Evolutionary conservation across 2,797 vertebrate genomes (phyloP).

Genomic region (Thripadectes ignobilis): DNA sequence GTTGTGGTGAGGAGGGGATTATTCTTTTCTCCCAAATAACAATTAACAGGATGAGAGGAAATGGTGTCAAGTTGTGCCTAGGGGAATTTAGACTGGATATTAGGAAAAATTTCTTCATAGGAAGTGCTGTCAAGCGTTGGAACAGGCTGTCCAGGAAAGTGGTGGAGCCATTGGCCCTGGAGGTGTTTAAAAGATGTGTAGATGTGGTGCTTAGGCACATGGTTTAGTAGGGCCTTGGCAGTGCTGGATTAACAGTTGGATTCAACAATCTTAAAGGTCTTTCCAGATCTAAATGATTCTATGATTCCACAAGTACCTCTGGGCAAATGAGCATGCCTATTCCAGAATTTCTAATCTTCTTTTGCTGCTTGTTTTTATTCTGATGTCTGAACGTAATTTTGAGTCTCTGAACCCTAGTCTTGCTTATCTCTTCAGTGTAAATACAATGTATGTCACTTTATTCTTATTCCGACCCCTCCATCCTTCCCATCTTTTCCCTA

Average conservation of each 20-base stretch:
- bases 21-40: background rate
- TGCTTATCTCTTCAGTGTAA: background rate
- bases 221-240: background rate
- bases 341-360: background rate
- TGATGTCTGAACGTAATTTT: background rate
- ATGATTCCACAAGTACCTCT: background rate
- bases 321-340: fast-evolving
- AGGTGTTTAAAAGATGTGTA: background rate
- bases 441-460: background rate
- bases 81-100: background rate
- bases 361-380: background rate
- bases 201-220: background rate
- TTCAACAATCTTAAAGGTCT: background rate
- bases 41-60: background rate
- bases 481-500: background rate
- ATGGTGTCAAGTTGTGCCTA: background rate
- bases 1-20: fast-evolving
- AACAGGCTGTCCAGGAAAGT: background rate
- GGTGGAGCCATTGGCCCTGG: background rate
- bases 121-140: background rate
- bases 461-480: background rate
- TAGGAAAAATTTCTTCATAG: background rate
- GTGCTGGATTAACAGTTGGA: background rate
- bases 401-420: background rate
- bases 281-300: background rate